These are phyloP conservation scores for Drosophila triauraria DNA, from an alignment of 1,140 invertebrate genomes.

Conservation along the genomic window DNA sequence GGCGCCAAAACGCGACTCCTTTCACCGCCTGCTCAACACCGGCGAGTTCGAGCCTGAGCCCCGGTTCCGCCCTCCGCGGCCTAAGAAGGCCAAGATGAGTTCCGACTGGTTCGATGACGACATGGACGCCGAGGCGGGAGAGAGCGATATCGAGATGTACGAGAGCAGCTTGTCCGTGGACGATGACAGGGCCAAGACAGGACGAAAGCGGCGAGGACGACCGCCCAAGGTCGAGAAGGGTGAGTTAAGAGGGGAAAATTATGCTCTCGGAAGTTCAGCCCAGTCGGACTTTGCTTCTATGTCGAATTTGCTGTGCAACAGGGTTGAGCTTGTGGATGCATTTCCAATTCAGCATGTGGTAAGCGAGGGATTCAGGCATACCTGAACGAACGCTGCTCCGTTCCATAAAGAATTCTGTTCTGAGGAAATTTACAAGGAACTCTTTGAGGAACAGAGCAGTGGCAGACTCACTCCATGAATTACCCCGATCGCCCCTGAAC, in stretches of 20 bases:
- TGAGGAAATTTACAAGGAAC: too few relatives aligned
- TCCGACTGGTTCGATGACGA: conserved; percentile 57
- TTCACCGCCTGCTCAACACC: conserved; percentile 86
- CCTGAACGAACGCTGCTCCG: too few relatives aligned
- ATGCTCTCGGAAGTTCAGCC: too few relatives aligned
- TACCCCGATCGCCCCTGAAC: too few relatives aligned
- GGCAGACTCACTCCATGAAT: too few relatives aligned
- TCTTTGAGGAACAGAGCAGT: too few relatives aligned
- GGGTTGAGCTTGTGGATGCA: too few relatives aligned
- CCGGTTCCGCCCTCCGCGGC: not conserved
- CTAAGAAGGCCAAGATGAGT: conserved; percentile 33
- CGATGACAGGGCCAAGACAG: conserved; percentile 90
- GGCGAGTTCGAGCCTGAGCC: conserved; percentile 81
- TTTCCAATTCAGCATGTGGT: too few relatives aligned
- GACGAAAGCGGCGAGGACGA: conserved; percentile 75
- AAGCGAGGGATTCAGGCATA: too few relatives aligned
- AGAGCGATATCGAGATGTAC: conserved; percentile 60
- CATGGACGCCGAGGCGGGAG: conserved; percentile 55
- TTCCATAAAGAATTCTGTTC: too few relatives aligned
- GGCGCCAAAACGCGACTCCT: conserved; percentile 93
- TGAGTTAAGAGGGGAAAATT: not conserved
- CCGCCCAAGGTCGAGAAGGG: conserved; percentile 87
- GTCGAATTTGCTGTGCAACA: too few relatives aligned
- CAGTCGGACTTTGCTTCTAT: too few relatives aligned
- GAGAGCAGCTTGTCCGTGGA: conserved; percentile 77